Percentiles rank a stretch among this genome's conserved stretches.
phyloP scores from a whole-genome alignment of 2,888 invertebrate genomes.

The Rhingia rostrata region DNA sequence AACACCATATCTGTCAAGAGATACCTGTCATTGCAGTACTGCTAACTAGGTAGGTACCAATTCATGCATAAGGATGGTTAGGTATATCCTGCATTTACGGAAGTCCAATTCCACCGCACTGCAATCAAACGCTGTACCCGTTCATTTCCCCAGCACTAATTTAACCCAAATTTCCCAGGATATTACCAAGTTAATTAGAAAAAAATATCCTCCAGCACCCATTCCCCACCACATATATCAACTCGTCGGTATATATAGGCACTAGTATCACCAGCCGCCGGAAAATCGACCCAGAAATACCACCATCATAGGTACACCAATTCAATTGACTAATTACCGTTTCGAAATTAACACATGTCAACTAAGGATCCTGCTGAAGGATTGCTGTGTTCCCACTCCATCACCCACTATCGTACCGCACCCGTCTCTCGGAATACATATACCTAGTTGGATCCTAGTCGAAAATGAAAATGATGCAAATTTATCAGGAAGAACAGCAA shows the following conservation, averaged over 20 bases:
- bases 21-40: neutral
- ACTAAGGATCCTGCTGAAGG: slow-evolving; percentile 62
- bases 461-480: slow-evolving; percentile 72
- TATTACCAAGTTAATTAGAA: slow-evolving; percentile 62
- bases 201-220: slow-evolving; percentile 33
- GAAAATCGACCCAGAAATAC: slow-evolving; percentile 53
- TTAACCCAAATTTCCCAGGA: slow-evolving; percentile 27
- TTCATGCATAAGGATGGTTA: neutral
- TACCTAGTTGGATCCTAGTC: slow-evolving; percentile 54
- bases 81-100: slow-evolving; percentile 15
- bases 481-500: slow-evolving; percentile 63
- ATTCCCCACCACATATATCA: neutral
- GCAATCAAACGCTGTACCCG: slow-evolving; percentile 39
- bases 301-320: slow-evolving; percentile 26
- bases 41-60: neutral
- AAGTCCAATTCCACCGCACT: slow-evolving; percentile 52
- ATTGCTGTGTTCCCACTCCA: slow-evolving; percentile 44
- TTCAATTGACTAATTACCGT: slow-evolving; percentile 74
- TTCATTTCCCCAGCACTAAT: slow-evolving; percentile 42
- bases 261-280: slow-evolving; percentile 10
- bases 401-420: slow-evolving; percentile 4
- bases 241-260: neutral
- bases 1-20: too few relatives aligned
- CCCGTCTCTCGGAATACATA: neutral
- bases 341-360: slow-evolving; percentile 74